Conservation (phyloP, 2,797 vertebrate species). For the Anomalospiza imberbis region DNA sequence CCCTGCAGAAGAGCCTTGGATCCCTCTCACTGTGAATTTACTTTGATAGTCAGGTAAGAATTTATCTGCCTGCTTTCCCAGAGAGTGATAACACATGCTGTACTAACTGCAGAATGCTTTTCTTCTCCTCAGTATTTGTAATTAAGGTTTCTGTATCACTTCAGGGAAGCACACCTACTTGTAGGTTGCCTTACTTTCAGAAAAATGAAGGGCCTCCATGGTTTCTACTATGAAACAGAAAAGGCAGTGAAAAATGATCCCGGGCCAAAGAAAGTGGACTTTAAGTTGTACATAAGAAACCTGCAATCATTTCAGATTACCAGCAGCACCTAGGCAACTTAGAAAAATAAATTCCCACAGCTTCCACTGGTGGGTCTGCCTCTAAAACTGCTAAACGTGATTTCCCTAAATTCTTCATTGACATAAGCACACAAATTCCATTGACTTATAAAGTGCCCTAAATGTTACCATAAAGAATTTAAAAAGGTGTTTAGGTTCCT, state of each 20-base stretch:
- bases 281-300: not conserved
- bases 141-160: not conserved
- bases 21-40: not conserved
- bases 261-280: not conserved
- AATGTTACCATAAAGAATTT: constrained; percentile 15
- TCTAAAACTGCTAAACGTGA: not conserved
- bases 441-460: not conserved
- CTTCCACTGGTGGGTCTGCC: not conserved
- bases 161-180: not conserved
- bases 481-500: constrained; percentile 10
- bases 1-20: not conserved
- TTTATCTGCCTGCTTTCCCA: not conserved
- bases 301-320: not conserved
- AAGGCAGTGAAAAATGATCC: not conserved
- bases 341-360: not conserved
- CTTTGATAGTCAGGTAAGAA: not conserved
- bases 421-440: not conserved
- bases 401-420: not conserved
- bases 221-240: not conserved
- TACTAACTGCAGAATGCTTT: not conserved
- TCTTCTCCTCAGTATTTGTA: not conserved
- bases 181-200: not conserved
- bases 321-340: not conserved
- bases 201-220: not conserved
- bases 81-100: not conserved